Conservation (phyloP, 2,888 invertebrate genomes). For the Acleris literana region DNA sequence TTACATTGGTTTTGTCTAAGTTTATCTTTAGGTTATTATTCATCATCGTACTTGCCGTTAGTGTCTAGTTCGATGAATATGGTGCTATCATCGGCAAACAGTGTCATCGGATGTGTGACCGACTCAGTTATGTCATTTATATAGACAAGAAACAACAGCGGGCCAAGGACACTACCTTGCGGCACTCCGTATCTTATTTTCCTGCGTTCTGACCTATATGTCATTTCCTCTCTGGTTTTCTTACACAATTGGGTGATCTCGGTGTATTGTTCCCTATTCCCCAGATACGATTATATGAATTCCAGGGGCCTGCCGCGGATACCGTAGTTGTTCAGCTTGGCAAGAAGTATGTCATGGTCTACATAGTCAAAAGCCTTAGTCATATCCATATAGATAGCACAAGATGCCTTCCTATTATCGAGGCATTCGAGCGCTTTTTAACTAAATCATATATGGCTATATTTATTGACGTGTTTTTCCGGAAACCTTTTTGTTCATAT, state of each 20-base stretch:
- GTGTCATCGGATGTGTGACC: neutral
- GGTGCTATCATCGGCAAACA: neutral
- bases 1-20: neutral
- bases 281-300: neutral
- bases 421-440: neutral
- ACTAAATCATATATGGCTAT: neutral
- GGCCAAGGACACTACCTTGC: neutral
- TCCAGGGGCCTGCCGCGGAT: neutral
- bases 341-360: neutral
- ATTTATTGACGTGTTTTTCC: neutral
- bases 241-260: neutral
- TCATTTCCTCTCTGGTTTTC: neutral
- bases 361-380: constrained; percentile 1
- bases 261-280: neutral
- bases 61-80: neutral
- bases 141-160: neutral
- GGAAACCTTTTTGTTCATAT: neutral
- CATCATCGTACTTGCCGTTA: neutral
- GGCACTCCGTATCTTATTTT: neutral
- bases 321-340: neutral
- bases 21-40: neutral
- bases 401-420: neutral
- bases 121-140: neutral
- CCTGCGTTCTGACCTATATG: neutral
- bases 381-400: constrained; percentile 3